These are phyloP conservation scores for Plestiodon gilberti DNA, from an alignment of 2,113 vertebrate species.

Conservation along the genomic window DNA sequence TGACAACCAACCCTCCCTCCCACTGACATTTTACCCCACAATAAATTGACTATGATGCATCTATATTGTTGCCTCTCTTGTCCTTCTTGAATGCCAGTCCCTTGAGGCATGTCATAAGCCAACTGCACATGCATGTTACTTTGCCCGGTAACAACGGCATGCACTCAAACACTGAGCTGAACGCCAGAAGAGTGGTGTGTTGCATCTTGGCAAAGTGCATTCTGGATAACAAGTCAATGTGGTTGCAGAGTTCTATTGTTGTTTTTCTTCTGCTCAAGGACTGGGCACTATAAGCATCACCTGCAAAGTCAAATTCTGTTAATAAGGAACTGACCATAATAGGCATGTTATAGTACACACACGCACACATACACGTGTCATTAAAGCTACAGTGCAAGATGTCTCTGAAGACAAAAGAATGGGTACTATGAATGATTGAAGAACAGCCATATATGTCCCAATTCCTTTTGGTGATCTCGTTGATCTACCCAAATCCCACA, in stretches of 20 bases:
- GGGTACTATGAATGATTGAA: not conserved
- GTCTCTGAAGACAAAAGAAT: not conserved
- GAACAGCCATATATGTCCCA: not conserved
- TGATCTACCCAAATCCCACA: not conserved
- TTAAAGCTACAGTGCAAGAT: not conserved
- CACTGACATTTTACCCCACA: too few species aligned
- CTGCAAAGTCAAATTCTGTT: not conserved
- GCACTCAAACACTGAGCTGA: not conserved
- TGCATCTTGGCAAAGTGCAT: not conserved
- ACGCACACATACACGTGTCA: not conserved
- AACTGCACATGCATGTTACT: too few species aligned
- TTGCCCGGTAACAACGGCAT: not conserved
- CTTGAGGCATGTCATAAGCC: too few species aligned
- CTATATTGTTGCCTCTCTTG: too few species aligned
- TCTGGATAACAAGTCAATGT: not conserved
- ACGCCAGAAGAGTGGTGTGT: too few species aligned
- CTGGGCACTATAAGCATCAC: not conserved
- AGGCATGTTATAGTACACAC: not conserved
- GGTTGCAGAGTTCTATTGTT: not conserved
- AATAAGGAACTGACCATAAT: not conserved
- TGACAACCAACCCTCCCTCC: too few species aligned
- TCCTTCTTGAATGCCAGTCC: too few species aligned
- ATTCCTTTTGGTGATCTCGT: not conserved
- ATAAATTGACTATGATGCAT: too few species aligned
- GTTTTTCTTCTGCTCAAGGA: too few species aligned